These are phyloP conservation scores for Nasua narica DNA, from an alignment of 2,797 vertebrate species.

Conservation along the genomic window DNA sequence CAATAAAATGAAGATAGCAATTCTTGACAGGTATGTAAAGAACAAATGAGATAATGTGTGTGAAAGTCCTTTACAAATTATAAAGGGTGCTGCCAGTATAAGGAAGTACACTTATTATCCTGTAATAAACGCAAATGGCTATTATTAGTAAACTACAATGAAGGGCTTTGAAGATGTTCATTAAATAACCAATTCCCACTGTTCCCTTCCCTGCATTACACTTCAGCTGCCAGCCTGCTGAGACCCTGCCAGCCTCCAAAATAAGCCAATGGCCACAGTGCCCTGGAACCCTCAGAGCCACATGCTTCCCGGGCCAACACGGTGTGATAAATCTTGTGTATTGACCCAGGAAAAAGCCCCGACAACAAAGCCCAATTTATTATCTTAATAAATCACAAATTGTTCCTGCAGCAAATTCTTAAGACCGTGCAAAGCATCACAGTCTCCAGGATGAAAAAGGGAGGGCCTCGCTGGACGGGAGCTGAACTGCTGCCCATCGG, in stretches of 20 bases:
- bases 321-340: slow-evolving; percentile 28
- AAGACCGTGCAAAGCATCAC: slow-evolving; percentile 6
- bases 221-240: neutral
- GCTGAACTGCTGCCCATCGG: neutral
- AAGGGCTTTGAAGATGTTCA: neutral
- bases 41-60: neutral
- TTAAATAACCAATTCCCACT: neutral
- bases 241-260: neutral
- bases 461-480: neutral
- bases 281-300: neutral
- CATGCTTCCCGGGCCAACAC: neutral
- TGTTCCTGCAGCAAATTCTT: slow-evolving; percentile 35
- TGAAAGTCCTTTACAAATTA: neutral
- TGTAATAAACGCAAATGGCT: neutral
- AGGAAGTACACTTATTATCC: neutral
- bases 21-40: neutral
- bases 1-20: neutral
- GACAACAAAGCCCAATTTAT: slow-evolving; percentile 48
- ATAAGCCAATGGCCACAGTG: neutral
- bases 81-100: neutral
- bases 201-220: neutral
- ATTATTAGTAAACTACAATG: neutral
- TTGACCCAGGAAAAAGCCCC: slow-evolving; percentile 29
- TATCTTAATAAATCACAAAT: slow-evolving; percentile 60
- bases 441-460: neutral